A percentile compares a stretch with the other conserved stretches of the same genome.
phyloP scores from a whole-genome alignment of 2,888 invertebrate species.

The Mycalesis mineus region DNA sequence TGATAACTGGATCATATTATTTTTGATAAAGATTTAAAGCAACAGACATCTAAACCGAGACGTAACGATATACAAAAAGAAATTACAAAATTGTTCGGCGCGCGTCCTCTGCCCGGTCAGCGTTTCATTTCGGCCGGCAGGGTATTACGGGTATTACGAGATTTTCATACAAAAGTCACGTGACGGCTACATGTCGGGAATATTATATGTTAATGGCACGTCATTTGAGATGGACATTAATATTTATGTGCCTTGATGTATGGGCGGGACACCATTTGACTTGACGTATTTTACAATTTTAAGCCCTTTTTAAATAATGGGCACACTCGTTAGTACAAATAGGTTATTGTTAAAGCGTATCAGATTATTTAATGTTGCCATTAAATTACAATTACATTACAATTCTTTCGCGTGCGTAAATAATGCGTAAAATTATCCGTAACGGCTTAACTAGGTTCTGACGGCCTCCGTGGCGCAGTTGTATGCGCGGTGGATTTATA shows the following conservation, averaged over 20 bases:
- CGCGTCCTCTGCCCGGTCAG: not conserved
- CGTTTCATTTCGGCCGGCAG: not conserved
- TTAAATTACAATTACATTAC: not conserved
- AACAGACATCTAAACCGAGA: not conserved
- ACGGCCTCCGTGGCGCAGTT: no score
- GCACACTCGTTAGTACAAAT: not conserved
- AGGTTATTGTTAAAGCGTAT: not conserved
- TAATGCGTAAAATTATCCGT: no score
- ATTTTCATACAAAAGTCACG: constrained; percentile 32
- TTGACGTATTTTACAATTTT: constrained; percentile 16
- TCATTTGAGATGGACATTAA: constrained; percentile 34
- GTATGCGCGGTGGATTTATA: no score
- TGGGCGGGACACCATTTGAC: constrained; percentile 20
- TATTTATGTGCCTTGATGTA: constrained; percentile 26
- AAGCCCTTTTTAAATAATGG: constrained; percentile 1
- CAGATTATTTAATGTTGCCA: not conserved
- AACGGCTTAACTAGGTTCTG: no score
- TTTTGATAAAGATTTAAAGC: no score
- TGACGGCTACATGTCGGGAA: constrained; percentile 33
- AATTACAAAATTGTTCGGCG: not conserved
- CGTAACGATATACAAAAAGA: not conserved
- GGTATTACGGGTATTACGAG: constrained; percentile 10
- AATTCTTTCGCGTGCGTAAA: no score
- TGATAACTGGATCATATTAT: no score
- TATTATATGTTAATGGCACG: constrained; percentile 33